These are phyloP conservation scores for Cantharis nigra DNA, from an alignment of 2,888 invertebrate genomes.

Conservation along the genomic window DNA sequence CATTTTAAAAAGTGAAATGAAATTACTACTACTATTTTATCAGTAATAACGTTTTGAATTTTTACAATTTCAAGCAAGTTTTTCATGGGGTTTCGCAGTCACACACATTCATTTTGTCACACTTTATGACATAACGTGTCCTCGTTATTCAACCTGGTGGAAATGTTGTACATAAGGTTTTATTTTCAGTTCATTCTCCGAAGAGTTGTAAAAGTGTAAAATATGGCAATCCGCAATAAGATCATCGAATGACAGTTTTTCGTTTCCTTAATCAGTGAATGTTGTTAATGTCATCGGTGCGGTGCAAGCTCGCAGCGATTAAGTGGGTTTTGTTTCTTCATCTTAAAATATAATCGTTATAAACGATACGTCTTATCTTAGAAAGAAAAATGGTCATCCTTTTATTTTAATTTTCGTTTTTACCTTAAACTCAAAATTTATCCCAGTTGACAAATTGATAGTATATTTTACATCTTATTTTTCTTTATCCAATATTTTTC, in stretches of 20 bases:
- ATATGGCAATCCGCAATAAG: conserved; percentile 24
- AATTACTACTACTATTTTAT: neutral
- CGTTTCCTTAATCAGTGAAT: neutral
- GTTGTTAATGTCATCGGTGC: neutral
- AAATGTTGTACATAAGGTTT: conserved; percentile 37
- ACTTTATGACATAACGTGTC: conserved; percentile 33
- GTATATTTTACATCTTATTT: conserved; percentile 30
- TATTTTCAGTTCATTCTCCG: conserved; percentile 39
- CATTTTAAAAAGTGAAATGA: neutral
- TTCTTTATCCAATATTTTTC: conserved; percentile 29
- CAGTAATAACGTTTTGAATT: neutral
- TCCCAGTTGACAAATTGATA: conserved; percentile 25
- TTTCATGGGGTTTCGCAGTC: conserved; percentile 11
- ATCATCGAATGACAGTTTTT: neutral
- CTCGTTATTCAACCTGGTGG: conserved; percentile 33
- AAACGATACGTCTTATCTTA: neutral
- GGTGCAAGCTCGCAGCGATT: too few relatives aligned
- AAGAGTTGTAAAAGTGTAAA: conserved; percentile 43
- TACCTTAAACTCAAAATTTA: conserved; percentile 16
- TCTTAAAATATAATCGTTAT: neutral
- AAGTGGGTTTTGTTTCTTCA: too few relatives aligned
- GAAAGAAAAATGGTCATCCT: conserved; percentile 13
- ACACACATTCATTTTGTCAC: conserved; percentile 29
- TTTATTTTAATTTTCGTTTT: conserved; percentile 13
- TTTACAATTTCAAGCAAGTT: conserved; percentile 1